Base-by-base conservation (phyloP, 2,797 vertebrate species). In the Podarcis lilfordi region DNA sequence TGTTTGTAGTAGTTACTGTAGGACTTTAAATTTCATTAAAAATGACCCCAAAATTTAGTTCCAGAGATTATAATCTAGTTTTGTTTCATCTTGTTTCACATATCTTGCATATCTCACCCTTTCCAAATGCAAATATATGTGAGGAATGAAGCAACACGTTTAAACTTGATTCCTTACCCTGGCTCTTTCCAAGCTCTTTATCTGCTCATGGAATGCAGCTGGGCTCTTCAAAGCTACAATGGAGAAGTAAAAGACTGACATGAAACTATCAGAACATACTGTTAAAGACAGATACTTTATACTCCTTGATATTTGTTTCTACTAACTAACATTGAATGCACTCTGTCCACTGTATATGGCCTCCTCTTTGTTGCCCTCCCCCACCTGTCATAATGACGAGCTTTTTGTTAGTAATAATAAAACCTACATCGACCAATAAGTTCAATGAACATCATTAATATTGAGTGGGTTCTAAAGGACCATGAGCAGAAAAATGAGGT, bases 101-200 rank as follows among this genome's bases (percentile, higher is more conserved):
- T 45, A 21, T 21, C 50, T 32, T 45, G 37, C 3, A 3, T 80
- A 8, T 45, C 25, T 27, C 55, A 11, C 37, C 89, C 82, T 86
- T 90, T 82, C 50, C 68, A 89, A 83, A 78, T 45, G 32, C 87
- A 91, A 79, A 76, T 61, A 78, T 59, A 95, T 7, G 59, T 8
- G 23, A 19, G 89, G 78, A 92, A 88, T 59, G 6, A 86, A 81
- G 10, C 8, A 88, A 84, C 11, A 84, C 92, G 74, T 89, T 92
- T 72, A 88, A 86, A 91, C 35, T 45, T 85, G 92, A 85, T 84
- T 15, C 45, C 97, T 98, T 97, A 99, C 99, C 97, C 98, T 98
- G 94, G 98, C 98, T 97, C 98, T 97, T 95, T 99, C 98, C 96
- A 99, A 97, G 96, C 98, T 99, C 96, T 98, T 98, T 87, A 99